Base-by-base conservation (phyloP, 30 jellyfish, hydroid and myxozoan genomes). In the Aurelia aurita complex sp. Pacific region DNA sequence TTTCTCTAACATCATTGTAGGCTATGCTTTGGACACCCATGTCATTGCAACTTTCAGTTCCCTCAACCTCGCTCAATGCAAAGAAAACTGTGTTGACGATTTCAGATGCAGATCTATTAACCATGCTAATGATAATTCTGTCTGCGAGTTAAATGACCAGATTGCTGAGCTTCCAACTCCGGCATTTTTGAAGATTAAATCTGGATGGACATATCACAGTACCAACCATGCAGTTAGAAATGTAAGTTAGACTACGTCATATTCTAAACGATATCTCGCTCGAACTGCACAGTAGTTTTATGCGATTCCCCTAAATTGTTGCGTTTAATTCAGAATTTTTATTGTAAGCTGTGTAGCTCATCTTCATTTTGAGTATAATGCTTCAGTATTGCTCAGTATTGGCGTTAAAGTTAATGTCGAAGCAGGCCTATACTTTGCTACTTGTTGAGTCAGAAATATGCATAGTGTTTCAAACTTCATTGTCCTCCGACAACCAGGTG, bases 151-250 rank as follows among this genome's bases (percentile, higher is more conserved):
- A 16, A 76, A 76, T 63, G 73, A 62, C 38, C 62, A 33, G 18
- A 57, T 60, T 0, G 10, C 15, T 8, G 77, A 76, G 54, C 62
- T 40, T 32, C 34, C 33, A 34, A 12, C 9, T 13, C 29, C 63
- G 7, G 77, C 59, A 9, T 50, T 36, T 55, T 17, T 2, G 42
- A 59, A 12, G 38, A 38, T 0, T 55, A 61, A 32, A 19, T 34
- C 76, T 34, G 87, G 87, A 16, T 76, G 72, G 72, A 11, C 55
- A 32, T 76, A 76, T 60, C 36, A 18, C 12, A 19, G 76, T 40
- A 76, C 87, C 29, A 34, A 76, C 18, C 60, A 76, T 38, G 36
- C 18, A 65, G 64, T 74, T 10, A 57, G 17, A 15, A 60, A 57
- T 61, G 87, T 76, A 63, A 67, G 77, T 32, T 67, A 0, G 5